Conservation (phyloP, 2,888 invertebrate species). For the Cyaniris semiargus region DNA sequence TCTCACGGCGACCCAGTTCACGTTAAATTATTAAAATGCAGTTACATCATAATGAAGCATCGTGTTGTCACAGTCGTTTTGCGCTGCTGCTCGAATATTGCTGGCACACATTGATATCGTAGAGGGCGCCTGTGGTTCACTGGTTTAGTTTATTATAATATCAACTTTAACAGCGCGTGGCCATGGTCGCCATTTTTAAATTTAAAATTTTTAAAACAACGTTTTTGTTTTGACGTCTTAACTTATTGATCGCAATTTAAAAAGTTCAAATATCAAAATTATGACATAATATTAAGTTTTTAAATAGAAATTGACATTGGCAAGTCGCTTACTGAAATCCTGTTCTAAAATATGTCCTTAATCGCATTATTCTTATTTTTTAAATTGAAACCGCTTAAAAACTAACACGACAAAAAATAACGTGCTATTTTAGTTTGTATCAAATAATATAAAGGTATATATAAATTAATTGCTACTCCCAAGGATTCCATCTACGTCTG, state of each 20-base stretch:
- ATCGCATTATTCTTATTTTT: too few species aligned
- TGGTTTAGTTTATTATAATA: background rate
- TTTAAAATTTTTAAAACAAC: too few species aligned
- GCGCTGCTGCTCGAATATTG: conserved; percentile 1
- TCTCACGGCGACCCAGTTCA: conserved; percentile 2
- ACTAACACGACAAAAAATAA: background rate
- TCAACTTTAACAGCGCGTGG: too few species aligned
- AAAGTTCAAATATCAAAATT: too few species aligned
- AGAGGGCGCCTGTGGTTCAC: background rate
- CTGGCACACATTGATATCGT: background rate
- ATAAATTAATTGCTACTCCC: background rate
- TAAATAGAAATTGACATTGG: too few species aligned
- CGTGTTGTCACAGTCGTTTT: conserved; percentile 1
- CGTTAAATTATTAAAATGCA: conserved; percentile 21
- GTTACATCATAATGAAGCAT: conserved; percentile 26
- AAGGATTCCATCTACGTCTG: conserved; percentile 7
- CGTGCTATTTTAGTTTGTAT: background rate
- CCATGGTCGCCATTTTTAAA: too few species aligned
- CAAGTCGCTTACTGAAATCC: too few species aligned
- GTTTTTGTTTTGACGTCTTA: too few species aligned
- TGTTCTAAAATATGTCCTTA: too few species aligned
- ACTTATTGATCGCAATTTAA: too few species aligned
- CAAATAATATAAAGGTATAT: background rate
- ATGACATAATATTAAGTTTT: too few species aligned
- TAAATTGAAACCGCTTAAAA: background rate